Base-by-base conservation (phyloP, 2,888 invertebrate species). In the Cremastobaeus sp. region DNA sequence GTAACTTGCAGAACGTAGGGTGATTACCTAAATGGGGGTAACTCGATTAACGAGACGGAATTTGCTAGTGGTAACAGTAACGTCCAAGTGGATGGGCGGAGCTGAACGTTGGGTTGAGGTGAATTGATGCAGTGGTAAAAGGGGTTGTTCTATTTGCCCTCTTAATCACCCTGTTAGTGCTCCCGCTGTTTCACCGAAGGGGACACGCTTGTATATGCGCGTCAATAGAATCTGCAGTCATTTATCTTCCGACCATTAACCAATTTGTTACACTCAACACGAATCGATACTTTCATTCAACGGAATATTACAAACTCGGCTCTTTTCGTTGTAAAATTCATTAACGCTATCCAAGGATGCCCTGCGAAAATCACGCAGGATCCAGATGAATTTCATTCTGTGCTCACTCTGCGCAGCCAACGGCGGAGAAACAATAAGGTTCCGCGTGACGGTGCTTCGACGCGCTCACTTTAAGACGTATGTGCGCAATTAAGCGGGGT, bases 121-220 rank as follows among this genome's bases (percentile, higher is more conserved):
- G 68, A 70, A 76, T 68, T 64, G 76, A 74, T 72, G 71, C 72
- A 60, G 68, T 76, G 65, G 71, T 77, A 76, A 77, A 76, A 77
- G 77, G 75, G 75, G 75, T 76, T 77, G 75, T 77, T 82, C 82
- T 86, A 86, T 87, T 86, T 84, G 84, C 81, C 80, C 84, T 83
- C 83, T 84, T 87, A 86, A 87, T 87, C 85, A 83, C 82, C 82
- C 82, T 82, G 84, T 87, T 86, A 87, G 85, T 84, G 85, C 80
- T 82, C 77, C 76, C 60, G 65, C 76, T 74, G 75, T 75, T 74
- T 60, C 62, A 45, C 50, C 69, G 64, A 71, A 69, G 73, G 78
- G 72, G 71, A 74, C 62, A 55, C 64, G 47, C 65, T 74, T 72
- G 64, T 62, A 69, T 62, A 62, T 62, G 64, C 68, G 65, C 66